Evolutionary conservation across 2,888 invertebrate genomes (phyloP).

Genomic region (Plebejus argus): DNA sequence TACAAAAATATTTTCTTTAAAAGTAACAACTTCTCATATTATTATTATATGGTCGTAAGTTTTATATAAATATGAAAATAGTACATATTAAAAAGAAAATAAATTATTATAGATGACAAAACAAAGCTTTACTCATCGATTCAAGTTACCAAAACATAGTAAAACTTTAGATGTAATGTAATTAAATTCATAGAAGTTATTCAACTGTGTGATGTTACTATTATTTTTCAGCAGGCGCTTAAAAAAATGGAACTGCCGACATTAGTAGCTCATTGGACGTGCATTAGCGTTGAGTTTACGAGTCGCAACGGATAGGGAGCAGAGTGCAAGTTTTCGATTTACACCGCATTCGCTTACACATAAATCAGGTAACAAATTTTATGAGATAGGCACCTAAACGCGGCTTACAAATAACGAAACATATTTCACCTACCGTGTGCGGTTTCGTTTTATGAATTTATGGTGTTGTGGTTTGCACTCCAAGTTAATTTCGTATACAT

Average conservation of each 20-base stretch:
- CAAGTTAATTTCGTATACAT: background rate
- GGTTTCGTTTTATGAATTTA: constrained; percentile 22
- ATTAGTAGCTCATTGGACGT: constrained; percentile 39
- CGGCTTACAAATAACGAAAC: constrained; percentile 4
- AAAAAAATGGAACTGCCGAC: background rate
- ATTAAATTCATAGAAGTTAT: background rate
- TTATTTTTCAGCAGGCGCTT: background rate
- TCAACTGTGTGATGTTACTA: background rate
- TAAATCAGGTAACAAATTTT: constrained; percentile 42
- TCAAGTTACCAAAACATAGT: background rate
- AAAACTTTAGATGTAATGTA: background rate
- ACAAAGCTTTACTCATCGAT: background rate
- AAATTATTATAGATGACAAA: background rate
- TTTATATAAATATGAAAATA: no score
- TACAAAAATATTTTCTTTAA: no score
- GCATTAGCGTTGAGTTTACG: constrained; percentile 59
- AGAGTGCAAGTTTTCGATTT: constrained; percentile 37
- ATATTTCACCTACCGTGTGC: constrained; percentile 9
- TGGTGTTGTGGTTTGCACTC: background rate
- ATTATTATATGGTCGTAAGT: no score
- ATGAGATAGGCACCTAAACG: constrained; percentile 30
- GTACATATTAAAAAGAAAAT: background rate
- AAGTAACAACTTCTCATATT: no score
- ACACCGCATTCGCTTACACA: constrained; percentile 34
- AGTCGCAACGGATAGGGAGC: constrained; percentile 44